phyloP scores from a whole-genome alignment of 2,797 vertebrate genomes.

The Amblyraja radiata region DNA sequence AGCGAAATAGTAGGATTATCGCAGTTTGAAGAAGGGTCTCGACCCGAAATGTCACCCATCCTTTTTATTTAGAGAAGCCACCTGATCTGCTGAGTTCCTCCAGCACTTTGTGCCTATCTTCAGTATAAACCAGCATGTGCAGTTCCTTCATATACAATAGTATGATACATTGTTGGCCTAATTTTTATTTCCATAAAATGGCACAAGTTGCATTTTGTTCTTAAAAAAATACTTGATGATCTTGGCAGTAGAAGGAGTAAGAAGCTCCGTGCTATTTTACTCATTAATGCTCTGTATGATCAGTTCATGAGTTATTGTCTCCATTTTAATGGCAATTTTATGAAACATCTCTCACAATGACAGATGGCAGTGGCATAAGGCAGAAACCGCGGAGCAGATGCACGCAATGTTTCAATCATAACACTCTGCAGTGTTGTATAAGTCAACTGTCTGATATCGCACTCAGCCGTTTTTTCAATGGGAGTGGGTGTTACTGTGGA shows the following conservation, averaged over 20 bases:
- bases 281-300: not conserved
- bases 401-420: conserved; percentile 8
- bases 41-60: too few relatives aligned
- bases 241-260: not conserved
- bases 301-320: not conserved
- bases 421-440: not conserved
- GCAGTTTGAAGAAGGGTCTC: too few relatives aligned
- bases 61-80: too few relatives aligned
- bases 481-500: not conserved
- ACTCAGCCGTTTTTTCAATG: not conserved
- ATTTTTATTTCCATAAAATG: not conserved
- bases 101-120: too few relatives aligned
- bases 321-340: not conserved
- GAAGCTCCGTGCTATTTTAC: not conserved
- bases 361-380: conserved; percentile 27
- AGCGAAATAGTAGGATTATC: too few relatives aligned
- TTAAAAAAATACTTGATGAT: not conserved
- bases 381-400: not conserved
- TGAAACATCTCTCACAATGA: not conserved
- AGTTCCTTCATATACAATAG: too few relatives aligned
- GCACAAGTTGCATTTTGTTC: not conserved
- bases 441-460: not conserved
- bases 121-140: too few relatives aligned
- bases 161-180: not conserved
- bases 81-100: too few relatives aligned